Evolutionary conservation across 2,797 vertebrate species (phyloP).

Genomic region (Poeciliopsis gracilis): DNA sequence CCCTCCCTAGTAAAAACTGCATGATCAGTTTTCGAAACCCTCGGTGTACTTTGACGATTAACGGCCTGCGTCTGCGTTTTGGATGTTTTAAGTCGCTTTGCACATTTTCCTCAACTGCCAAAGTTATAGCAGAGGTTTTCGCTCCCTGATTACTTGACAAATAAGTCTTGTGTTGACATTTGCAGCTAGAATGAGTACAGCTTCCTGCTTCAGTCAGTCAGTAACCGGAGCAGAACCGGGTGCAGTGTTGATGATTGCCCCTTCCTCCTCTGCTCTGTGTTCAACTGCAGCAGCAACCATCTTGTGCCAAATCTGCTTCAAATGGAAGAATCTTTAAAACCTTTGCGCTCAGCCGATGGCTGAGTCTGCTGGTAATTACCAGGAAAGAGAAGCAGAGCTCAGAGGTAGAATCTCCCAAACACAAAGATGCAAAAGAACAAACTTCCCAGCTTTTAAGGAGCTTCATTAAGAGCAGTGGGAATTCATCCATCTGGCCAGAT

Average conservation of each 20-base stretch:
- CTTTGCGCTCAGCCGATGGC: neutral
- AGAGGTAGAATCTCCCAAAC: slow-evolving; percentile 18
- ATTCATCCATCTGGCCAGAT: too few relatives aligned
- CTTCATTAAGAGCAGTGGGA: too few relatives aligned
- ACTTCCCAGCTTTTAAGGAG: neutral
- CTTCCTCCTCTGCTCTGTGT: neutral
- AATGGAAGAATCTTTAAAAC: slow-evolving; percentile 1
- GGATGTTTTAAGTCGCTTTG: neutral
- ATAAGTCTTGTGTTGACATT: neutral
- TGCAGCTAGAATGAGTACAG: neutral
- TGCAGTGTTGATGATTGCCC: too few relatives aligned
- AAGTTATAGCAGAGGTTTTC: neutral
- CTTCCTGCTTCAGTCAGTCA: neutral
- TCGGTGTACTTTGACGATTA: neutral
- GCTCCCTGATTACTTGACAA: neutral
- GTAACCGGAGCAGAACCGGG: neutral
- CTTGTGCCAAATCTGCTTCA: neutral
- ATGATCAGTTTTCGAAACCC: neutral
- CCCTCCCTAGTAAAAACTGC: neutral
- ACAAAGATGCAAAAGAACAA: slow-evolving; percentile 30
- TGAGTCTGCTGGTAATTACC: slow-evolving; percentile 8
- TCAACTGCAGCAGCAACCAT: neutral
- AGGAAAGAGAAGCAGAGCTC: neutral
- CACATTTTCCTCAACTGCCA: neutral
- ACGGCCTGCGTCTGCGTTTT: neutral